Conservation (phyloP, 1,140 invertebrate species). For the Rhagoletis zephyria region DNA sequence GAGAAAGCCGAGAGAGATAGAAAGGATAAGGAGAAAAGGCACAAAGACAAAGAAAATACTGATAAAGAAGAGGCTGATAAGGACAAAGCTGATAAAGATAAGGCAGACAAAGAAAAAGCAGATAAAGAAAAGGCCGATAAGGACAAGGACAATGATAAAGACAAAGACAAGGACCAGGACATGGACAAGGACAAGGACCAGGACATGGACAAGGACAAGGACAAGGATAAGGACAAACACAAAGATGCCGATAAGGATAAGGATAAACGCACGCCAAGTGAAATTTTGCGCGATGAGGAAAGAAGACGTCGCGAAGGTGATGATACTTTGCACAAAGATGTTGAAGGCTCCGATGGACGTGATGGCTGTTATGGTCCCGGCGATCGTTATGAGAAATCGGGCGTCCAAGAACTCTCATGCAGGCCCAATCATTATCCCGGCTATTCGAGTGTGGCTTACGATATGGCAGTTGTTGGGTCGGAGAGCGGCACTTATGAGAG, state of each 20-base stretch:
- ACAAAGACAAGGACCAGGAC: neutral
- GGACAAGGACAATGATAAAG: neutral
- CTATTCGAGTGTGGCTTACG: conserved; percentile 60
- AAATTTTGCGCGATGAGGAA: neutral
- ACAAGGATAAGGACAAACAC: neutral
- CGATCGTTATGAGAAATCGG: neutral
- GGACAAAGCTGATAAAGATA: conserved; percentile 6
- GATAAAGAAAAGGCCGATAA: neutral
- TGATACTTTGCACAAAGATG: no score
- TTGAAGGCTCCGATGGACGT: neutral
- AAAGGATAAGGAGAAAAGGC: neutral
- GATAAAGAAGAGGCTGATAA: conserved; percentile 31
- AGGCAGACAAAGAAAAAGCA: neutral
- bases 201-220: no score
- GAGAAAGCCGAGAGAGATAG: neutral
- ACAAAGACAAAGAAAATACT: neutral
- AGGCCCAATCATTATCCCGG: conserved; percentile 61
- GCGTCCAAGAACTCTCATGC: neutral
- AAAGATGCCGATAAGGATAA: neutral
- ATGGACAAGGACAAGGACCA: neutral
- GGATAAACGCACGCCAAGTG: neutral
- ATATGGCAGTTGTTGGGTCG: conserved; percentile 66
- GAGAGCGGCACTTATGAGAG: conserved; percentile 71
- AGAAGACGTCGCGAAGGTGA: neutral
- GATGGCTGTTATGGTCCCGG: neutral